These are phyloP conservation scores for Furcula furcula DNA, from an alignment of 2,888 invertebrate genomes.

Conservation along the genomic window DNA sequence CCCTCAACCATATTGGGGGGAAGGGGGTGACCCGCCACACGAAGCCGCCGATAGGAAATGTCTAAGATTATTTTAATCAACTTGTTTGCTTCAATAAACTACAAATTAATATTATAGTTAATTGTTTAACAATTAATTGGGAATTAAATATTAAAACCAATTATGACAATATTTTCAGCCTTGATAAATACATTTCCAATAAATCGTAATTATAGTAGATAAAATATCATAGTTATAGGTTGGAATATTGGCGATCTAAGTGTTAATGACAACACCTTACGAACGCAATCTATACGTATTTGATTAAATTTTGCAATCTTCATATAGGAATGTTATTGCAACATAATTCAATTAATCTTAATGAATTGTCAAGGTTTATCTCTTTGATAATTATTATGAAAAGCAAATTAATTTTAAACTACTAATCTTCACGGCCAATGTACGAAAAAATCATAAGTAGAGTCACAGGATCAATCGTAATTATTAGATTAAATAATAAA, in stretches of 20 bases:
- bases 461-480: too few relatives aligned
- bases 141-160: background rate
- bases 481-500: too few relatives aligned
- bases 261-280: background rate
- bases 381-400: background rate
- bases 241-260: background rate
- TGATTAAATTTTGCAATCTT: constrained; percentile 1
- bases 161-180: background rate
- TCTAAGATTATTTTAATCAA: too few relatives aligned
- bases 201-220: background rate
- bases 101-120: background rate
- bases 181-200: background rate
- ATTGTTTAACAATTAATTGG: background rate
- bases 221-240: background rate
- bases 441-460: too few relatives aligned
- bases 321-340: background rate
- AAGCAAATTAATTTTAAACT: background rate
- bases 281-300: background rate
- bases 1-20: too few relatives aligned
- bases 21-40: too few relatives aligned
- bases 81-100: too few relatives aligned
- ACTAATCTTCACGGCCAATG: too few relatives aligned
- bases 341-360: constrained; percentile 3
- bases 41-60: too few relatives aligned
- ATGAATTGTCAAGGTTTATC: constrained; percentile 1